Percentiles rank a stretch among this genome's conserved stretches.
Conservation (phyloP, 30 jellyfish, hydroid and myxozoan species). For the Clytia hemisphaerica region DNA sequence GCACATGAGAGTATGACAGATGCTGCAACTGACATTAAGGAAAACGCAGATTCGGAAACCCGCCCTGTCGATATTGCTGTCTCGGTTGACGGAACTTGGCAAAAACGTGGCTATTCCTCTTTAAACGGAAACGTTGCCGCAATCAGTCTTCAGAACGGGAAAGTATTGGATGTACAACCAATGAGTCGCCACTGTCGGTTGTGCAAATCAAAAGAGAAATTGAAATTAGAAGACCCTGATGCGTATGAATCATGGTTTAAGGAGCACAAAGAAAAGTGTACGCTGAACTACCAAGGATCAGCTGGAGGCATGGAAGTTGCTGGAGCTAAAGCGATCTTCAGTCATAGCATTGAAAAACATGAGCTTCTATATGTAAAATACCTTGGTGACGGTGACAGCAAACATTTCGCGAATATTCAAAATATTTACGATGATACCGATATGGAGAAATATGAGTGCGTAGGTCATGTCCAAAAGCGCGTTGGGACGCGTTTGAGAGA, state of each 20-base stretch:
- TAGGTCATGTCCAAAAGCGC: slow-evolving; percentile 49
- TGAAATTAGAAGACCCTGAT: background rate
- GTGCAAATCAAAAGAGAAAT: background rate
- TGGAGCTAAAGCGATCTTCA: slow-evolving; percentile 15
- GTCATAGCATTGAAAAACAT: slow-evolving; percentile 5
- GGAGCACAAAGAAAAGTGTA: slow-evolving; percentile 7
- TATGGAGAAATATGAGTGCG: slow-evolving; percentile 28
- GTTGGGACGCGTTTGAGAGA: slow-evolving; percentile 29
- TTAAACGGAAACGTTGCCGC: slow-evolving; percentile 9
- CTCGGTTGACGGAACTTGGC: no score
- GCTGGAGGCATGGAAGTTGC: slow-evolving; percentile 26
- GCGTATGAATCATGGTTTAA: background rate
- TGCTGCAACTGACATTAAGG: no score
- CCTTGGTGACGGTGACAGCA: slow-evolving; percentile 43
- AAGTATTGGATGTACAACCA: slow-evolving; percentile 10
- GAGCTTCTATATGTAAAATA: slow-evolving; percentile 6
- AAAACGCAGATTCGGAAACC: no score
- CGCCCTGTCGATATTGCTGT: no score
- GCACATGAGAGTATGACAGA: no score
- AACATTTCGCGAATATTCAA: slow-evolving; percentile 2
- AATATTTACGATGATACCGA: slow-evolving; percentile 5
- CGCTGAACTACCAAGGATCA: slow-evolving; percentile 17
- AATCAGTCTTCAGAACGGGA: background rate
- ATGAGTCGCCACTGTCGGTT: slow-evolving; percentile 4
- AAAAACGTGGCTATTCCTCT: background rate